Evolutionary conservation across 2,888 invertebrate genomes (phyloP), one percentile per base, ranked within the genome.

Genomic region (Anagyrus pseudococci): DNA sequence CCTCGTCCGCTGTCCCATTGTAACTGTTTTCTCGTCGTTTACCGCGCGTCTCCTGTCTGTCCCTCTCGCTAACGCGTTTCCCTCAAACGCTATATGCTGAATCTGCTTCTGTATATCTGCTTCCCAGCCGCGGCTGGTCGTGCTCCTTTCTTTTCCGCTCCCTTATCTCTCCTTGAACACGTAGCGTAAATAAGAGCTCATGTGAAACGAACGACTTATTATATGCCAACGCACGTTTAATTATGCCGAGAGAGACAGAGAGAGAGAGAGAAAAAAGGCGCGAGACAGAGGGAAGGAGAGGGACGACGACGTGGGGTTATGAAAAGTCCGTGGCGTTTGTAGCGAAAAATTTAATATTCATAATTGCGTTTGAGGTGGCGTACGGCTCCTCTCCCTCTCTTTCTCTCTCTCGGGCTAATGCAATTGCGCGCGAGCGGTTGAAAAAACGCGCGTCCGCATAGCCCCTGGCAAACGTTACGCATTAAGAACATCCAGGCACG

Each of bases 181-280:
- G 37, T 20, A 19, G 29, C 17, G 23, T 23, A 52, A 40, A 48
- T 48, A 57, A 26, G 25, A 57, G 40, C 8, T 26, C n/a, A 48
- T 3, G 2, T 4, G 15, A 22, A 33, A n/a, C 10, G 1, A 48
- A 54, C 23, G 23, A 17, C 37, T 46, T 46, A 4, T n/a, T 46
- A 19, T 40, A 20, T 55, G 33, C n/a, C 55, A 33, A 43, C 40
- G 20, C 46, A 49, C 33, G 40, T 59, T 58, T 58, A 58, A 58
- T 58, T 52, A 40, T 52, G 33, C 13, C 19, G 46, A 23, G 23
- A 10, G n/a, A 50, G 7, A 37, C 10, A n/a, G n/a, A n/a, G 33
- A 33, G 33, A 33, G 33, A 33, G 33, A 33, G 33, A 13, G 1
- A 33, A 33, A 33, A 33, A 33, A 13, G 13, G 33, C 33, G 7